These are phyloP conservation scores for Takifugu ocellatus DNA, from an alignment of 2,797 vertebrate species.

Conservation along the genomic window DNA sequence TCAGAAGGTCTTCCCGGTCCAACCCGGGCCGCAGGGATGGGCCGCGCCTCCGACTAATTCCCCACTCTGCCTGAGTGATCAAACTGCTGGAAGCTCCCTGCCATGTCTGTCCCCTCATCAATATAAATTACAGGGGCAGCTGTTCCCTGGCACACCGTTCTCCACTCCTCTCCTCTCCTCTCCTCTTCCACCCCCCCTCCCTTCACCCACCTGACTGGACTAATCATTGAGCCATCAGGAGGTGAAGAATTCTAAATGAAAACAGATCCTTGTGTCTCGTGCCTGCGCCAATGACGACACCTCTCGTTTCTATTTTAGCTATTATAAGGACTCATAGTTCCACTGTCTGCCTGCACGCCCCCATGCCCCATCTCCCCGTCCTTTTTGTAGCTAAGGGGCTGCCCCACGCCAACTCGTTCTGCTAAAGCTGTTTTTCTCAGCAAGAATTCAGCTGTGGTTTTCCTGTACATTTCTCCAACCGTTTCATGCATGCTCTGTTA, in stretches of 20 bases:
- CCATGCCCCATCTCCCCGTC: constrained; percentile 24
- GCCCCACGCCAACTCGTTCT: constrained; percentile 37
- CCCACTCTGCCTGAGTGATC: constrained; percentile 77
- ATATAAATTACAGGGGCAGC: constrained; percentile 82
- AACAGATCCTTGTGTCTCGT: constrained; percentile 57
- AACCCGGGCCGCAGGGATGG: constrained; percentile 62
- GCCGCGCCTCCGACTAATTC: constrained; percentile 61
- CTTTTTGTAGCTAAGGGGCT: constrained; percentile 22
- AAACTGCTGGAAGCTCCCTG: constrained; percentile 74
- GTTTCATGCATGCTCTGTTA: constrained; percentile 44
- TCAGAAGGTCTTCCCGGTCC: constrained; percentile 58
- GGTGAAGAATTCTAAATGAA: constrained; percentile 53
- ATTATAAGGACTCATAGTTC: constrained; percentile 32
- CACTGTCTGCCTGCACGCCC: constrained; percentile 24
- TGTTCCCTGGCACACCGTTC: constrained; percentile 72
- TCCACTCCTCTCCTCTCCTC: constrained; percentile 30
- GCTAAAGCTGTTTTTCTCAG: constrained; percentile 55
- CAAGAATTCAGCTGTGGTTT: constrained; percentile 53
- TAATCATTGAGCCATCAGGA: constrained; percentile 58
- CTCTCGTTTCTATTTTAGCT: constrained; percentile 22
- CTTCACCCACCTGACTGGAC: constrained; percentile 38
- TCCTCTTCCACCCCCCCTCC: constrained; percentile 4
- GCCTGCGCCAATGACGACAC: constrained; percentile 30
- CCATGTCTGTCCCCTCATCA: constrained; percentile 74
- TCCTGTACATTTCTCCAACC: constrained; percentile 50